A percentile compares a stretch with the other conserved stretches of the same genome.
These are phyloP conservation scores for Eueremaeus valkanovi DNA, from an alignment of 2,888 invertebrate species.

Conservation along the genomic window DNA sequence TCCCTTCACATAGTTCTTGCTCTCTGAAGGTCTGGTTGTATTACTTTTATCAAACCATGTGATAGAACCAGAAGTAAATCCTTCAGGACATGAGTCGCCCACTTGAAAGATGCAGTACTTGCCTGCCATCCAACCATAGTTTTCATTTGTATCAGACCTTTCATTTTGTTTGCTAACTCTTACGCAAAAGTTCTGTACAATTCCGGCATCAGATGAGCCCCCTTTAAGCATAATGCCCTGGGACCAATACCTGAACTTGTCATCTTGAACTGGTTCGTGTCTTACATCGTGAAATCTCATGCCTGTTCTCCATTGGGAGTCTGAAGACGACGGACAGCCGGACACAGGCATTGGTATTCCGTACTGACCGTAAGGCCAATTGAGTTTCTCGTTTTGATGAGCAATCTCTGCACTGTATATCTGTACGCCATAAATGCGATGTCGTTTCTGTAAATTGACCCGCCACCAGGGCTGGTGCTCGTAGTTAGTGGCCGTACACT, in stretches of 20 bases:
- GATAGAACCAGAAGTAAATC: constrained; percentile 47
- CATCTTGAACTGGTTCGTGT: constrained; percentile 48
- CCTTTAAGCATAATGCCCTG: constrained; percentile 48
- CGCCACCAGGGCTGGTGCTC: constrained; percentile 49
- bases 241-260: constrained; percentile 48
- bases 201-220: constrained; percentile 43
- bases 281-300: constrained; percentile 47
- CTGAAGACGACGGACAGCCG: constrained; percentile 46
- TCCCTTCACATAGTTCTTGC: constrained; percentile 2
- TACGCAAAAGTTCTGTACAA: constrained; percentile 48
- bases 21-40: constrained; percentile 1
- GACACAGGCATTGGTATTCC: constrained; percentile 48
- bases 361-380: constrained; percentile 48
- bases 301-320: constrained; percentile 46
- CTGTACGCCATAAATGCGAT: constrained; percentile 48
- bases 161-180: constrained; percentile 39
- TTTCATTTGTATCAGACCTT: neutral
- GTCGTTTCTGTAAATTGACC: constrained; percentile 48
- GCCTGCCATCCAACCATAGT: constrained; percentile 47
- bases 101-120: constrained; percentile 49
- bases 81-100: constrained; percentile 46
- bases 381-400: constrained; percentile 14
- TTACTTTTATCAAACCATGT: constrained; percentile 46
- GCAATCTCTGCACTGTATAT: constrained; percentile 39
- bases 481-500: constrained; percentile 47